Base-by-base conservation (phyloP, 2,797 vertebrate genomes). In the Acestrorhynchus altus region DNA sequence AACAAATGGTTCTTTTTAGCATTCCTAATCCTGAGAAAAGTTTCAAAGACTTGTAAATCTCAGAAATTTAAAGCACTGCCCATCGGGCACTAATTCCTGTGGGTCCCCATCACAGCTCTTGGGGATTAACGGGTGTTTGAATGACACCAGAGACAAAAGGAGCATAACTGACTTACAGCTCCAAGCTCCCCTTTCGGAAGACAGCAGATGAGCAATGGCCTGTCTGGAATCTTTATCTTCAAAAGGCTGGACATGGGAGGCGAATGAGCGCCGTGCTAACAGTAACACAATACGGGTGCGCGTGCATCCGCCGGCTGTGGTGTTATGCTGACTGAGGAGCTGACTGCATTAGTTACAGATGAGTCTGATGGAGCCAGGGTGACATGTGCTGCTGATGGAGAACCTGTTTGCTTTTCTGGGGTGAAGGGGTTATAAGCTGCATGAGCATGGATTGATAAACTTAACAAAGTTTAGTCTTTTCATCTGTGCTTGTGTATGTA, bases 261-360 rank as follows among this genome's bases (percentile, higher is more conserved):
- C 49, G 35, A 63, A 26, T 59, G 2, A 13, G 56, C 61, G 67
- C 80, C 42, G 16, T 75, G 71, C 60, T 74, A 82, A 64, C 56
- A 72, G 86, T 89, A 90, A 91, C 82, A 78, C 67, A 81, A 84
- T 74, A 85, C 72, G 40, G 24, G 72, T 76, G 74, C 65, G 78
- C 49, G 47, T 81, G 75, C 67, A 76, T 80, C 83, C 72, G 74
- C 74, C 85, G 81, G 60, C 84, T 64, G 77, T 59, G 57, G 78
- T 46, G 56, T 66, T 51, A 52, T 42, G 72, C 82, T 54, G 83
- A 75, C 83, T 83, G 56, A 77, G 65, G 76, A 84, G 83, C 71
- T 85, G 40, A 47, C 77, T 81, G 79, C 80, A 83, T 92, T 90
- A 84, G 88, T 90, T 87, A 88, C 88, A 87, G 85, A 60, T 84